Evolutionary conservation across 1,140 invertebrate genomes (phyloP).

Genomic region (Trichogramma pretiosum): DNA sequence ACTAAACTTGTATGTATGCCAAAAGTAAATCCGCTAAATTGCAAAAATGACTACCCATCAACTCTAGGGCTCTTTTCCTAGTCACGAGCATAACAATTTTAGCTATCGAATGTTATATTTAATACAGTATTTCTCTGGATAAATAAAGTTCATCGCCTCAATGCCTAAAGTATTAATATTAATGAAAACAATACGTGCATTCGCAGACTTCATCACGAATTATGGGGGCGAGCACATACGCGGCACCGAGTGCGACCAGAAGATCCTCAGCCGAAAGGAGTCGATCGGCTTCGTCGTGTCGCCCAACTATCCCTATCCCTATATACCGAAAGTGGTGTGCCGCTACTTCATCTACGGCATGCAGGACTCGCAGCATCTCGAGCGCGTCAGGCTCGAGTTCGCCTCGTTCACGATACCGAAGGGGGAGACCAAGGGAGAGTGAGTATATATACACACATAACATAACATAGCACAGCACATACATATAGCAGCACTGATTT

Average conservation of each 20-base stretch:
- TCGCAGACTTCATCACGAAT: slow-evolving; percentile 83
- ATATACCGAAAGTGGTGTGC: slow-evolving; percentile 90
- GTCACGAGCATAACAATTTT: too few relatives aligned
- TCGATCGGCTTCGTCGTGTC: slow-evolving; percentile 84
- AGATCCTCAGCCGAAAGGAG: slow-evolving; percentile 88
- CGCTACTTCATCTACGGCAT: slow-evolving; percentile 96
- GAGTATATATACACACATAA: too few relatives aligned
- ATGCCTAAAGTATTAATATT: neutral
- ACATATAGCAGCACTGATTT: too few relatives aligned
- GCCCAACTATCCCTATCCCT: slow-evolving; percentile 90
- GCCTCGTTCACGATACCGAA: slow-evolving; percentile 83
- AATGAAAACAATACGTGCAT: slow-evolving; percentile 10
- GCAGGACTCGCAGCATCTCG: slow-evolving; percentile 89
- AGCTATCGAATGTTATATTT: too few relatives aligned
- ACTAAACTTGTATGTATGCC: too few relatives aligned
- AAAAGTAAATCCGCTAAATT: too few relatives aligned
- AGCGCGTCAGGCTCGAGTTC: slow-evolving; percentile 83
- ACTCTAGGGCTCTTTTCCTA: too few relatives aligned
- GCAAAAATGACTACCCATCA: too few relatives aligned
- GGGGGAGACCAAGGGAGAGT: slow-evolving; percentile 58
- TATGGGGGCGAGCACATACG: slow-evolving; percentile 82
- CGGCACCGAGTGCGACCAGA: slow-evolving; percentile 94
- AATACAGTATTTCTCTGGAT: neutral
- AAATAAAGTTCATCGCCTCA: too few relatives aligned
- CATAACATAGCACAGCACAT: too few relatives aligned